phyloP scores from a whole-genome alignment of 1,140 invertebrate species.

The Neoseiulus cucumeris region DNA sequence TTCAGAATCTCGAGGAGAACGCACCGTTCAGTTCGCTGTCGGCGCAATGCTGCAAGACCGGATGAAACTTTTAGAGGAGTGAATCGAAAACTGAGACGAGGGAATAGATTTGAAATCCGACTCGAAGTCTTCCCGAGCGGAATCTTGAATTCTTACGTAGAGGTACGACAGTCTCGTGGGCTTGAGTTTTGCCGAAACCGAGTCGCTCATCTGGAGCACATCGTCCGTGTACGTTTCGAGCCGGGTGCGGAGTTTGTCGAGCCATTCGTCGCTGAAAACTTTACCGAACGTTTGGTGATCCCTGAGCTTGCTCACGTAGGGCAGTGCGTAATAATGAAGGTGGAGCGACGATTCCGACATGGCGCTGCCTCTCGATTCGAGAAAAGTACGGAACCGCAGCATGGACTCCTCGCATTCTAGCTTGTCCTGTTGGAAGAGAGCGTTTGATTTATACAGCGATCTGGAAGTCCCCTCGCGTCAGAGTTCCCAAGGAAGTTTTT shows the following conservation, averaged over 20 bases:
- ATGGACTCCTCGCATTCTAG: slow-evolving; percentile 1
- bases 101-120: background rate
- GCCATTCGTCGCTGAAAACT: slow-evolving; percentile 7
- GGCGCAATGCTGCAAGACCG: background rate
- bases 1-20: no score
- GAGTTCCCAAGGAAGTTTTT: no score
- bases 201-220: background rate
- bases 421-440: background rate
- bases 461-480: no score
- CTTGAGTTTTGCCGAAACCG: background rate
- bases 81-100: background rate
- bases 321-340: slow-evolving; percentile 7
- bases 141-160: background rate
- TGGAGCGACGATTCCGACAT: background rate
- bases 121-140: background rate
- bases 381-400: slow-evolving; percentile 4
- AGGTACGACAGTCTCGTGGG: background rate
- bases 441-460: no score
- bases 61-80: background rate
- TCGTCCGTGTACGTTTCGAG: background rate
- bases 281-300: slow-evolving; percentile 7
- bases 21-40: background rate
- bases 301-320: background rate
- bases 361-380: slow-evolving; percentile 7
- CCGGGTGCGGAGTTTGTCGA: background rate